A percentile compares a stretch with the other conserved stretches of the same genome.
These are phyloP conservation scores for Tipula vernalis DNA, from an alignment of 2,888 invertebrate species.

Conservation along the genomic window DNA sequence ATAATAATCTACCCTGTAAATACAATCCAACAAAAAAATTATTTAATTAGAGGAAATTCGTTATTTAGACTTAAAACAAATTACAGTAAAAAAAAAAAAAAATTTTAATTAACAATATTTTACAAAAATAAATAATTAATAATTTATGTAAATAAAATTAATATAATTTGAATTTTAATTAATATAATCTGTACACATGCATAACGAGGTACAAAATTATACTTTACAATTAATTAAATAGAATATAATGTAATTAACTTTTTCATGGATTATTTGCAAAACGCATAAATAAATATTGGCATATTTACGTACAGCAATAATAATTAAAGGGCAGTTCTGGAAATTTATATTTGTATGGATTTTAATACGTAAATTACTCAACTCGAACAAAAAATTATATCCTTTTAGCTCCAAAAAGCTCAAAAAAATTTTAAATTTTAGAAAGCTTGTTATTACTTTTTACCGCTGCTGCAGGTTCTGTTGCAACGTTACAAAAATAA, in stretches of 20 bases:
- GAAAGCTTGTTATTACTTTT: background rate
- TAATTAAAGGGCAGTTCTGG: background rate
- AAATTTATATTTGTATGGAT: too few relatives aligned
- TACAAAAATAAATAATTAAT: background rate
- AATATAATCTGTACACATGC: background rate
- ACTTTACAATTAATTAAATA: background rate
- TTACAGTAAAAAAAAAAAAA: background rate
- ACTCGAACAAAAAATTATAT: too few relatives aligned
- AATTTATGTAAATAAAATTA: background rate
- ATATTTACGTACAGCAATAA: background rate
- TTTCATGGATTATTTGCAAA: background rate
- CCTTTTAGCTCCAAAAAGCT: background rate
- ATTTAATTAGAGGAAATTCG: background rate
- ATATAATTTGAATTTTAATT: background rate
- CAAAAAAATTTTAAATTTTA: background rate
- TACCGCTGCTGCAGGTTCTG: background rate
- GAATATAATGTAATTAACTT: background rate
- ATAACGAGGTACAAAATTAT: background rate
- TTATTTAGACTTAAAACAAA: background rate
- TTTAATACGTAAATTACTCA: too few relatives aligned
- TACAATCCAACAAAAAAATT: background rate
- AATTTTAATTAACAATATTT: background rate
- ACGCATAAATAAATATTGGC: background rate
- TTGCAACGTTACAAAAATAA: background rate
- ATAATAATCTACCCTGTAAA: background rate